Percentiles rank a stretch among this genome's conserved stretches.
Conservation (phyloP, 2,113 vertebrate species). For the Columba livia region DNA sequence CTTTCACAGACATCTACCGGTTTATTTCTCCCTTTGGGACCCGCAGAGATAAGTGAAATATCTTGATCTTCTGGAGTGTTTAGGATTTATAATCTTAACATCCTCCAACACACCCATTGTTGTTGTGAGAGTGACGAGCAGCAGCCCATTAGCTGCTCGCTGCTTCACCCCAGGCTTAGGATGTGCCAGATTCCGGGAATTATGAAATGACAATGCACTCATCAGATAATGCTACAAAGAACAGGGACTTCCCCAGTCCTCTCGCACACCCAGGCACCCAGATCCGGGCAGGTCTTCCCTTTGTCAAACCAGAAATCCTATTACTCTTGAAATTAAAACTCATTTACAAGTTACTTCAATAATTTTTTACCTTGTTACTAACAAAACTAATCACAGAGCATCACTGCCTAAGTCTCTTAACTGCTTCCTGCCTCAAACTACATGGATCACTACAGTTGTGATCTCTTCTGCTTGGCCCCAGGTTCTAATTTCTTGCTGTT, state of each 20-base stretch:
- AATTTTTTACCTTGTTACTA: not conserved
- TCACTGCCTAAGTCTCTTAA: not conserved
- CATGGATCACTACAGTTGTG: not conserved
- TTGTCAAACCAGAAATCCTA: not conserved
- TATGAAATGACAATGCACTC: slow-evolving; percentile 50
- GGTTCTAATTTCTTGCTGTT: not conserved
- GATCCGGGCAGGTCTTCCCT: not conserved
- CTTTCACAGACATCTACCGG: slow-evolving; percentile 21
- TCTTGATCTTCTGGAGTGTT: slow-evolving; percentile 49
- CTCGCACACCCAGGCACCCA: not conserved
- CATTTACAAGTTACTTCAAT: not conserved
- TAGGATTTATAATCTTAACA: slow-evolving; percentile 48
- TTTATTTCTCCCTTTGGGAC: slow-evolving; percentile 19
- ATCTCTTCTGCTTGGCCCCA: not conserved
- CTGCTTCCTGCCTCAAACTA: not conserved
- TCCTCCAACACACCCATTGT: slow-evolving; percentile 43
- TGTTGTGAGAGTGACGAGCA: slow-evolving; percentile 16
- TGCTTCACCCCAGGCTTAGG: slow-evolving; percentile 4
- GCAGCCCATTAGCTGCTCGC: slow-evolving; percentile 15
- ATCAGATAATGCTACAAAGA: slow-evolving; percentile 20
- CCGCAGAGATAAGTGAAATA: slow-evolving; percentile 36
- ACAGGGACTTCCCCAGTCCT: not conserved
- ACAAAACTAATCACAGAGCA: not conserved
- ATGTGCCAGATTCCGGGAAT: slow-evolving; percentile 58
- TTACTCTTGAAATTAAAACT: not conserved